Conservation (phyloP, 2,113 vertebrate species). For the Xiphophorus couchianus region DNA sequence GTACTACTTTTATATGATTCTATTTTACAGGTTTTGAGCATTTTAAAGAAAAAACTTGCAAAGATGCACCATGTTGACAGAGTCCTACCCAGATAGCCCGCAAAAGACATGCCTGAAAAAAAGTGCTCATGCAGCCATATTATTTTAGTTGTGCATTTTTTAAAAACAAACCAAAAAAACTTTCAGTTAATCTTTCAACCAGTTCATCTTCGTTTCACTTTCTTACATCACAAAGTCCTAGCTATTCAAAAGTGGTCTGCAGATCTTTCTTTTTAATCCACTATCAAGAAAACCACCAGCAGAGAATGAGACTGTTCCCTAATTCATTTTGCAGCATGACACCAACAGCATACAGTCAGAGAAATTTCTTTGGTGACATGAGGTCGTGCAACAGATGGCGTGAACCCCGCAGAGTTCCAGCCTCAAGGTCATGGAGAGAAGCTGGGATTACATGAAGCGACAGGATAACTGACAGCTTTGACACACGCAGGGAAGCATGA, state of each 20-base stretch:
- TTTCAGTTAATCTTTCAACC: too few species aligned
- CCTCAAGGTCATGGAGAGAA: not conserved
- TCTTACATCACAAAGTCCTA: not conserved
- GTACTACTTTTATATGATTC: too few species aligned
- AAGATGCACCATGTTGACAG: too few species aligned
- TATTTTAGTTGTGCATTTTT: too few species aligned
- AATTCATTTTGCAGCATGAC: not conserved
- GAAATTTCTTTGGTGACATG: not conserved
- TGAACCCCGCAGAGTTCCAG: not conserved
- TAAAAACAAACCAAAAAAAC: too few species aligned
- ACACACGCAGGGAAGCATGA: not conserved
- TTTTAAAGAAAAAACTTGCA: too few species aligned
- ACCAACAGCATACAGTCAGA: not conserved
- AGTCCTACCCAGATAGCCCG: too few species aligned
- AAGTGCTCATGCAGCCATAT: too few species aligned
- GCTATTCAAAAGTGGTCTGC: not conserved
- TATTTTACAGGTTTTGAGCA: too few species aligned
- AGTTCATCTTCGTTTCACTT: not conserved
- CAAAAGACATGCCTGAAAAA: too few species aligned
- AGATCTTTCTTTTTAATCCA: not conserved
- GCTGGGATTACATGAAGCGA: conserved; percentile 9
- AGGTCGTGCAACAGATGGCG: conserved; percentile 15
- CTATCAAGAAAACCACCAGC: not conserved
- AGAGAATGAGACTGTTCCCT: not conserved
- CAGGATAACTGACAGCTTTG: not conserved